Conservation (phyloP, 1,140 invertebrate species). For the Drosophila ogumai region DNA sequence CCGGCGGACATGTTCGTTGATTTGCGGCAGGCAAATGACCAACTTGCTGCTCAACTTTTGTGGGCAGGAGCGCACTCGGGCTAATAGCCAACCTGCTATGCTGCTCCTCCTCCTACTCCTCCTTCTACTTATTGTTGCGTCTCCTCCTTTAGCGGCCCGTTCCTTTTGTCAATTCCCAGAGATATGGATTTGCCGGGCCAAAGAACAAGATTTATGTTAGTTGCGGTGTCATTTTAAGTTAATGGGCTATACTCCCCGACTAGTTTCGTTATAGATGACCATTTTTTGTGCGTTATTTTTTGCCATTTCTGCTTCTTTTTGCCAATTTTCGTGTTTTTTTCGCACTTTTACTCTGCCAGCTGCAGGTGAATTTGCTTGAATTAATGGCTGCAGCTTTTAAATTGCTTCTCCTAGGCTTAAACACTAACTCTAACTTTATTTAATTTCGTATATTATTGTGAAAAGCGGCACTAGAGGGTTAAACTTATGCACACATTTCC, state of each 20-base stretch:
- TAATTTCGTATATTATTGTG: too few relatives aligned
- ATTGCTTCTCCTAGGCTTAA: conserved; percentile 64
- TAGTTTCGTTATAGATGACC: conserved; percentile 34
- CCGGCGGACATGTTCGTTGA: conserved; percentile 71
- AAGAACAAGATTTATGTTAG: conserved; percentile 72
- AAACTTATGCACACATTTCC: not conserved
- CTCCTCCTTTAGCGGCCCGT: conserved; percentile 15
- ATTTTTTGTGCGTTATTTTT: conserved; percentile 25
- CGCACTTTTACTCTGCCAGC: conserved; percentile 9
- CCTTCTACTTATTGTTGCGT: not conserved
- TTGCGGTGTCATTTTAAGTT: conserved; percentile 75
- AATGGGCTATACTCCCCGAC: conserved; percentile 68
- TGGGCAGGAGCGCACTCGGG: conserved; percentile 52
- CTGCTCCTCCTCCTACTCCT: conserved; percentile 29
- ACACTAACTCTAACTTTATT: conserved; percentile 23
- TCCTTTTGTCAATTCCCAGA: conserved; percentile 72
- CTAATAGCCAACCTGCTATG: conserved; percentile 54
- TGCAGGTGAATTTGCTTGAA: conserved; percentile 70
- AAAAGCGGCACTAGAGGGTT: too few relatives aligned
- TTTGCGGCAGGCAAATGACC: conserved; percentile 76
- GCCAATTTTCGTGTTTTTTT: conserved; percentile 2
- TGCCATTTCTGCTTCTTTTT: not conserved
- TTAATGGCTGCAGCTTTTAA: conserved; percentile 69
- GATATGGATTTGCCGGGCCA: conserved; percentile 50
- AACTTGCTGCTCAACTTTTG: conserved; percentile 38